Evolutionary conservation across 2,797 vertebrate genomes (phyloP).

Genomic region (Gadopsis marmoratus): DNA sequence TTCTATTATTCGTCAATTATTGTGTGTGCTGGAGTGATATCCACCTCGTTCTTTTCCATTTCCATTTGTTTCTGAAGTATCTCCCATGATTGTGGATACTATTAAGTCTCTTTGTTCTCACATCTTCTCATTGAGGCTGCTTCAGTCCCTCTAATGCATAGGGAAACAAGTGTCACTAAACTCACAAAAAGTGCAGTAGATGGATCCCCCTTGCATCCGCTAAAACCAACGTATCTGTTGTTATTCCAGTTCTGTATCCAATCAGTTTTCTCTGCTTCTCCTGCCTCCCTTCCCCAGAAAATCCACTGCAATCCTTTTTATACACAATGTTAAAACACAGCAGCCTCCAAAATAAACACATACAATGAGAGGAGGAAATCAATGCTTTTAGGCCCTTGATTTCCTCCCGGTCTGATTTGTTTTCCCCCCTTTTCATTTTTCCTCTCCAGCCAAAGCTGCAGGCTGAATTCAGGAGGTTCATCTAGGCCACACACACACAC

Average conservation of each 20-base stretch:
- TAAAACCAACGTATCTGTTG: slow-evolving; percentile 38
- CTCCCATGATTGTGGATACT: background rate
- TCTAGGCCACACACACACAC: slow-evolving; percentile 64
- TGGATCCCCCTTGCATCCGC: slow-evolving; percentile 18
- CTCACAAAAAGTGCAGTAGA: slow-evolving; percentile 15
- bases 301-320: slow-evolving; percentile 67
- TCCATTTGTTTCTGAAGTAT: background rate
- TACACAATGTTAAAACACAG: slow-evolving; percentile 55
- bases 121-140: background rate
- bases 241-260: slow-evolving; percentile 51
- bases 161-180: slow-evolving; percentile 18
- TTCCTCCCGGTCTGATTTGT: slow-evolving; percentile 59
- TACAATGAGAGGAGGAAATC: slow-evolving; percentile 70
- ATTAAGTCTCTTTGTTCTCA: background rate
- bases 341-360: slow-evolving; percentile 63
- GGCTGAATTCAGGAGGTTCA: slow-evolving; percentile 71
- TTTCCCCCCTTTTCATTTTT: slow-evolving; percentile 45
- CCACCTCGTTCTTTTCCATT: background rate
- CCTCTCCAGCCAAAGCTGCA: slow-evolving; percentile 59
- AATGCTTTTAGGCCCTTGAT: slow-evolving; percentile 73
- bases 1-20: background rate
- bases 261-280: slow-evolving; percentile 54
- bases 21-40: background rate
- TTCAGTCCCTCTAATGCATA: slow-evolving; percentile 1
- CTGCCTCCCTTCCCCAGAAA: slow-evolving; percentile 48